Conservation (phyloP, 2,888 invertebrate species). For the Carterocephalus palaemon region DNA sequence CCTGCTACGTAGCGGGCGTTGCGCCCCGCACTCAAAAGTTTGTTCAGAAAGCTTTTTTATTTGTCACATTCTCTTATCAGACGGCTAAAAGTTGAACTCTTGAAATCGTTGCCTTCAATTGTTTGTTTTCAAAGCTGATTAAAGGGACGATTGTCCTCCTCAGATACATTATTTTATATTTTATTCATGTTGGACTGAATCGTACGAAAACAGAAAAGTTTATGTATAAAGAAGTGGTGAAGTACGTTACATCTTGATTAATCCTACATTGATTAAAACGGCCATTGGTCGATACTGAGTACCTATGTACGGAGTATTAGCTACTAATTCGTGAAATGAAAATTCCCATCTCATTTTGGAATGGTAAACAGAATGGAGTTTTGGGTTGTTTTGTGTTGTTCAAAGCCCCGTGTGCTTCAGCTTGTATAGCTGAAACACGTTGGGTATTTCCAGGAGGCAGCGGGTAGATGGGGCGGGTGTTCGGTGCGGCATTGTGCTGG, state of each 20-base stretch:
- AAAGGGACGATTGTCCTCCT: constrained; percentile 29
- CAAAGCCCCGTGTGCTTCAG: constrained; percentile 21
- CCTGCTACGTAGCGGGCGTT: constrained; percentile 72
- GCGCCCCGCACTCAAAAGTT: constrained; percentile 76
- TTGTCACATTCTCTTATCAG: constrained; percentile 75
- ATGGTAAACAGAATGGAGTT: constrained; percentile 14
- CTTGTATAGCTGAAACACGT: constrained; percentile 25
- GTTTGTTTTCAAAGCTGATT: constrained; percentile 6
- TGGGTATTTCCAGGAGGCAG: constrained; percentile 47
- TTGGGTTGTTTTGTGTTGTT: constrained; percentile 21
- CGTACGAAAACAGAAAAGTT: too few relatives aligned
- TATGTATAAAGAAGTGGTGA: too few relatives aligned
- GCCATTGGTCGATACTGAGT: neutral
- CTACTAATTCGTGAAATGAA: constrained; percentile 12
- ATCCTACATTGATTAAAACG: too few relatives aligned
- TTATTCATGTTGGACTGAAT: too few relatives aligned
- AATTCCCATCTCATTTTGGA: constrained; percentile 17
- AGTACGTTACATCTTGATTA: too few relatives aligned
- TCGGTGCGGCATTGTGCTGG: constrained; percentile 47
- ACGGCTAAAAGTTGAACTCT: constrained; percentile 57
- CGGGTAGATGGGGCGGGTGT: constrained; percentile 34
- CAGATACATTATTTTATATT: constrained; percentile 20
- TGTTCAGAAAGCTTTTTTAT: constrained; percentile 76
- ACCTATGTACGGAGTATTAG: too few relatives aligned
- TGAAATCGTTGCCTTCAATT: constrained; percentile 22